Evolutionary conservation across 2,888 invertebrate species (phyloP), one percentile per base, ranked within the genome.

Genomic region (Spodoptera exigua): DNA sequence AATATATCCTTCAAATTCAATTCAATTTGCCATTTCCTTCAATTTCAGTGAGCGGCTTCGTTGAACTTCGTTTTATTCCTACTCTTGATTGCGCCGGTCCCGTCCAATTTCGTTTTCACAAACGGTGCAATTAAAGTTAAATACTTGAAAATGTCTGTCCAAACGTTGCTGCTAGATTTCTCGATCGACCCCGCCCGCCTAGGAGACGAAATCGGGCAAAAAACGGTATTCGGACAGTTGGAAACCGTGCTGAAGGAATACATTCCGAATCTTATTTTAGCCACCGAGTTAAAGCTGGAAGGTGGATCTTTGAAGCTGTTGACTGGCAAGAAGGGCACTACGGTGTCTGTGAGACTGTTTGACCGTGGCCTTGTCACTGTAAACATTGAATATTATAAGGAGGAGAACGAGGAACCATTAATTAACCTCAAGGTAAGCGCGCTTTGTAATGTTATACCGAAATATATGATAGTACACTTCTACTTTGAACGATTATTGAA

Each of bases 381-480:
- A 75, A 98, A 97, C 87, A 96, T 98, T 81, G 98, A 98, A 85
- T 98, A 97, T 92, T 97, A 96, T 86, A 96, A 96, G 85, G 96
- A 95, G 62, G 96, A 97, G 58, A 95, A 95, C 68, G 96, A 97
- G 81, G 96, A 96, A 71, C 96, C 96, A 37, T 85, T 97, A 62
- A 93, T 98, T 79, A 95, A 95, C 74, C 96, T 96, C 89, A 97
- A 98, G 96, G 98, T 98, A 95, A 83, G 78, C 39, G 54, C 52
- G 34, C 39, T 16, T 49, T 52, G 18, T 64, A 49, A 52, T 53
- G 18, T 55, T 65, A 46, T 74, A 44, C 11, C 45, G 35, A 64
- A 56, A 49, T 61, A 32, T 61, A 51, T 76, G 68, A 69, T 74
- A 72, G 57, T 70, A 61, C 13, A 39, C 17, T 35, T 49, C 44